Evolutionary conservation across 2,888 invertebrate species (phyloP).

Genomic region (Suillia variegata): DNA sequence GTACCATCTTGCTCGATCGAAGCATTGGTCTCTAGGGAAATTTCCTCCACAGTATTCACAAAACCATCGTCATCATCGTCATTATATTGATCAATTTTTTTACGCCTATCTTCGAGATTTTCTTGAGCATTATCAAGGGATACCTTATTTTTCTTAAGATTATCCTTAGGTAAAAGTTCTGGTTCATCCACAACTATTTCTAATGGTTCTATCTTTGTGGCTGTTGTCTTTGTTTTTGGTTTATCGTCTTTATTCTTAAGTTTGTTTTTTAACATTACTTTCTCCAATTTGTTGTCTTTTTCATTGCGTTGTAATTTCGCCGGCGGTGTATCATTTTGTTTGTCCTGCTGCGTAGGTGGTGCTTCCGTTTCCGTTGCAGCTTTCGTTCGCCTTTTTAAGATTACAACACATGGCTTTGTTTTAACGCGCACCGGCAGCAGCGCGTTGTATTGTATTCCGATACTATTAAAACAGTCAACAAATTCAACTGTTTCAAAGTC

Average conservation of each 20-base stretch:
- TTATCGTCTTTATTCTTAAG: background rate
- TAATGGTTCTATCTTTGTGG: background rate
- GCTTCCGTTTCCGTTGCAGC: background rate
- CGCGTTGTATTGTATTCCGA: conserved; percentile 78
- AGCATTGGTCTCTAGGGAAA: background rate
- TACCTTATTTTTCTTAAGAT: conserved; percentile 1
- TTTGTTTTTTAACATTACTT: background rate
- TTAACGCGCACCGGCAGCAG: conserved; percentile 80
- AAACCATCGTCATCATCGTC: conserved; percentile 47
- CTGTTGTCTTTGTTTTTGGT: conserved; percentile 8
- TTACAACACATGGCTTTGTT: conserved; percentile 81
- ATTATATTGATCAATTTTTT: conserved; percentile 13
- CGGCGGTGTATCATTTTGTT: conserved; percentile 1
- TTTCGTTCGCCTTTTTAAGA: conserved; percentile 69
- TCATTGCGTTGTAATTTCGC: conserved; percentile 4
- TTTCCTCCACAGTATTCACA: conserved; percentile 40
- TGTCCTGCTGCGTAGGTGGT: conserved; percentile 12
- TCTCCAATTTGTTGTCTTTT: conserved; percentile 1
- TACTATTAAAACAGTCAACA: conserved; percentile 82
- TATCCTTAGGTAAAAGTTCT: background rate
- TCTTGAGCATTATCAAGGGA: conserved; percentile 5
- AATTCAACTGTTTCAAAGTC: conserved; percentile 78
- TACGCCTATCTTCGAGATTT: background rate
- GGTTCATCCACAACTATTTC: too few relatives aligned
- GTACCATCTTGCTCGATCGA: conserved; percentile 5